Conservation (phyloP, 2,113 vertebrate species). For the Pimephales promelas region DNA sequence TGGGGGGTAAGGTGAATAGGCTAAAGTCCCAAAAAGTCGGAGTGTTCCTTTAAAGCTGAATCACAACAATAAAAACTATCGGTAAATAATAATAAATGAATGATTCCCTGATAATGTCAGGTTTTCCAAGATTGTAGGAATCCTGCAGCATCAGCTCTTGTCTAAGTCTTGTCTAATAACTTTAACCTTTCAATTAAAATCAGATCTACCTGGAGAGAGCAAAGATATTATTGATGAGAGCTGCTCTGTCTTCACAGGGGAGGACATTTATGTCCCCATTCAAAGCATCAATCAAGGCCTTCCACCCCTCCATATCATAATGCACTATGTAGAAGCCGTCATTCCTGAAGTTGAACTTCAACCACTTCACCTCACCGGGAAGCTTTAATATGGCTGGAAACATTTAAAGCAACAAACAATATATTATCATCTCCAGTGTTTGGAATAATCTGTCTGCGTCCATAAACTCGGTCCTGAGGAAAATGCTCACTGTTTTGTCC, state of each 20-base stretch:
- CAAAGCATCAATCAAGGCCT: constrained; percentile 75
- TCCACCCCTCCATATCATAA: constrained; percentile 82
- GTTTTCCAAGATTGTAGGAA: neutral
- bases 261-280: constrained; percentile 75
- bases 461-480: neutral
- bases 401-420: neutral
- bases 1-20: no score
- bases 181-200: neutral
- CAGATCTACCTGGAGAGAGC: constrained; percentile 82
- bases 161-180: neutral
- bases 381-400: constrained; percentile 79
- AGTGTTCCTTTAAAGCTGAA: no score
- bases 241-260: constrained; percentile 84
- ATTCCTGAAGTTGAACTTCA: constrained; percentile 89
- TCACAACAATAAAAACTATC: neutral
- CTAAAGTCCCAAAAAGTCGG: no score
- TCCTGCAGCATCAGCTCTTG: neutral
- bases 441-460: neutral
- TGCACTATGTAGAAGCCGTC: constrained; percentile 91
- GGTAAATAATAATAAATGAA: neutral
- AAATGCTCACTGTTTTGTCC: constrained; percentile 79
- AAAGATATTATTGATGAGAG: constrained; percentile 90
- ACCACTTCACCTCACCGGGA: constrained; percentile 82
- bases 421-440: neutral
- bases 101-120: neutral